phyloP scores from a whole-genome alignment of 1,140 invertebrate genomes.

The Pseudomyrmex sp. region DNA sequence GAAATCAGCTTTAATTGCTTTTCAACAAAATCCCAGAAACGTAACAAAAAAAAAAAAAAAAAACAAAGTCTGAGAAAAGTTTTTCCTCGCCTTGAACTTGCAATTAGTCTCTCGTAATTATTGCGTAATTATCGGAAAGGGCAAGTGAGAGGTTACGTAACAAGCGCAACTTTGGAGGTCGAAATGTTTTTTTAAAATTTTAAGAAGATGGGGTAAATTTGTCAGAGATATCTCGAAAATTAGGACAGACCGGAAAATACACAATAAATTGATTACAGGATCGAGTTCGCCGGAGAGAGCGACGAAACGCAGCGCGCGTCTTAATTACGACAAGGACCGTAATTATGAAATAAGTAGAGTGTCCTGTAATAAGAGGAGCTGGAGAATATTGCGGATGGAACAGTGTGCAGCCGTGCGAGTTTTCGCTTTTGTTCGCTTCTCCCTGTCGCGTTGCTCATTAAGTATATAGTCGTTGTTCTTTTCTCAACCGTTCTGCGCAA shows the following conservation, averaged over 20 bases:
- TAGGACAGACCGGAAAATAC: neutral
- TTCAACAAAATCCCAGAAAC: constrained; percentile 9
- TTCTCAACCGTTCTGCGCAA: constrained; percentile 6
- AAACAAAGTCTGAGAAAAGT: neutral
- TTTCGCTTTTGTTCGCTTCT: constrained; percentile 9
- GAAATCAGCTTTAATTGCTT: constrained; percentile 16
- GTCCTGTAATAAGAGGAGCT: neutral
- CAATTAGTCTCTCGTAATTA: neutral
- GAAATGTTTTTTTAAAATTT: neutral
- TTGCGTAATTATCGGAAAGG: neutral
- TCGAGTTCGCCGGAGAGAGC: too few relatives aligned
- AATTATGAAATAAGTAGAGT: constrained; percentile 29
- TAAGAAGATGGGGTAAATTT: neutral
- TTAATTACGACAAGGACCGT: constrained; percentile 23
- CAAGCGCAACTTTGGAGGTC: constrained; percentile 4
- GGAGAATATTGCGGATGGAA: neutral
- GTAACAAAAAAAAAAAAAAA: neutral
- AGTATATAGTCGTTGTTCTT: neutral
- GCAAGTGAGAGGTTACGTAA: neutral
- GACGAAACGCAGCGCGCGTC: neutral
- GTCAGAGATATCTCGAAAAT: neutral
- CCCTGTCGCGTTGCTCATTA: neutral
- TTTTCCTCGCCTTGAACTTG: neutral
- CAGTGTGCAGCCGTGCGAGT: neutral
- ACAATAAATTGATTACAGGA: constrained; percentile 41